These are phyloP conservation scores for Heliconius charithonia DNA, from an alignment of 2,888 invertebrate species.

Conservation along the genomic window DNA sequence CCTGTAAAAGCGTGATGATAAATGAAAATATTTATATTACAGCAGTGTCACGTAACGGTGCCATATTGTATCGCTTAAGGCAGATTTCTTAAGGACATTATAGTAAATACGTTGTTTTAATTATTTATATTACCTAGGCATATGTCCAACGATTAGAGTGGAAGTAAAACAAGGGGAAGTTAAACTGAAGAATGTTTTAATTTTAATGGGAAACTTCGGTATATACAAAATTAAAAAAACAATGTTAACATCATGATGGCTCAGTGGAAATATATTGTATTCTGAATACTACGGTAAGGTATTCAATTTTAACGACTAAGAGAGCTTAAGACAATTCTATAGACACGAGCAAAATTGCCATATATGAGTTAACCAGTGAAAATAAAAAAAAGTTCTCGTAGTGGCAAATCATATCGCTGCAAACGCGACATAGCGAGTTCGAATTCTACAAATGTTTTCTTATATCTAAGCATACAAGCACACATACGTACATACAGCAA, in stretches of 20 bases:
- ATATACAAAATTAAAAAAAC: neutral
- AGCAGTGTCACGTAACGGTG: neutral
- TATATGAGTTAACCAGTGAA: neutral
- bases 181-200: neutral
- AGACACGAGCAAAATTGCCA: neutral
- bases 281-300: neutral
- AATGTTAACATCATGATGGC: neutral
- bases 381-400: neutral
- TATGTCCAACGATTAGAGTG: conserved; percentile 1
- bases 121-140: neutral
- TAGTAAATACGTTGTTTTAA: neutral
- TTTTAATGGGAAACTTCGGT: neutral
- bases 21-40: neutral
- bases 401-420: no score
- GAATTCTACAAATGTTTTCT: no score
- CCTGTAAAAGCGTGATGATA: neutral
- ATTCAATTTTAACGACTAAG: neutral
- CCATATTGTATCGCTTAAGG: neutral
- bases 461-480: neutral
- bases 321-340: neutral
- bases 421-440: neutral
- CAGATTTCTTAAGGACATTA: conserved; percentile 3
- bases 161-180: neutral
- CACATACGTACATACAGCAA: neutral
- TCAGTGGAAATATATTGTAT: neutral